Conservation (phyloP, 2,797 vertebrate genomes). For the Danio kyathit region DNA sequence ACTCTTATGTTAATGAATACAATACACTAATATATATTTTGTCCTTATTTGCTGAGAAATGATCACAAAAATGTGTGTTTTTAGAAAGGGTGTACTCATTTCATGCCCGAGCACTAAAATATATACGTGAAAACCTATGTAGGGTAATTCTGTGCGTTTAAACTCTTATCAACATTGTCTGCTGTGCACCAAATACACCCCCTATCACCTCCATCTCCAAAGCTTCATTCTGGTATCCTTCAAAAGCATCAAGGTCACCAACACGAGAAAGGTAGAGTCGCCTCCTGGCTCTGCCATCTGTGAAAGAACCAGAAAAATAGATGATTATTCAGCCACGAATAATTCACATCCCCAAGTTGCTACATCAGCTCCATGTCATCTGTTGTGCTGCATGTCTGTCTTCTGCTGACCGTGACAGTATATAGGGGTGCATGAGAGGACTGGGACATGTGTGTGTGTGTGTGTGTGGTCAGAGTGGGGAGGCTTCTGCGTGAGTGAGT, state of each 20-base stretch:
- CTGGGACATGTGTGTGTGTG: conserved; percentile 27
- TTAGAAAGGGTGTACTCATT: too few relatives aligned
- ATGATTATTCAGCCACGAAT: conserved; percentile 39
- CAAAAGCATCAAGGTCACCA: conserved; percentile 40
- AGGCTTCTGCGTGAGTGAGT: conserved; percentile 52
- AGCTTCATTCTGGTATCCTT: conserved; percentile 13
- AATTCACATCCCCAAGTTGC: conserved; percentile 47
- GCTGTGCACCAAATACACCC: conserved; percentile 9
- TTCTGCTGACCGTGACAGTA: conserved; percentile 11
- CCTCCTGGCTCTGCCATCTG: conserved; percentile 52
- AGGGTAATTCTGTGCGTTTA: background rate
- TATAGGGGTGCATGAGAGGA: conserved; percentile 14
- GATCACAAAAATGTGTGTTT: too few relatives aligned
- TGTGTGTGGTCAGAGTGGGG: conserved; percentile 54
- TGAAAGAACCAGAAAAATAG: conserved; percentile 38
- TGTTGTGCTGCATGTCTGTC: background rate
- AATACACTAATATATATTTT: too few relatives aligned
- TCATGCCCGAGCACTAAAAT: too few relatives aligned
- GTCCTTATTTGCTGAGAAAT: too few relatives aligned
- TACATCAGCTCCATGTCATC: conserved; percentile 38
- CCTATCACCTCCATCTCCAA: conserved; percentile 35
- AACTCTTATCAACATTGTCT: background rate
- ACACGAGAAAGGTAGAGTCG: conserved; percentile 29
- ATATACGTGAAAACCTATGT: too few relatives aligned
- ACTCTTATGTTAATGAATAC: too few relatives aligned